Evolutionary conservation across 2,113 vertebrate species (phyloP).

Genomic region (Elephantulus edwardii): DNA sequence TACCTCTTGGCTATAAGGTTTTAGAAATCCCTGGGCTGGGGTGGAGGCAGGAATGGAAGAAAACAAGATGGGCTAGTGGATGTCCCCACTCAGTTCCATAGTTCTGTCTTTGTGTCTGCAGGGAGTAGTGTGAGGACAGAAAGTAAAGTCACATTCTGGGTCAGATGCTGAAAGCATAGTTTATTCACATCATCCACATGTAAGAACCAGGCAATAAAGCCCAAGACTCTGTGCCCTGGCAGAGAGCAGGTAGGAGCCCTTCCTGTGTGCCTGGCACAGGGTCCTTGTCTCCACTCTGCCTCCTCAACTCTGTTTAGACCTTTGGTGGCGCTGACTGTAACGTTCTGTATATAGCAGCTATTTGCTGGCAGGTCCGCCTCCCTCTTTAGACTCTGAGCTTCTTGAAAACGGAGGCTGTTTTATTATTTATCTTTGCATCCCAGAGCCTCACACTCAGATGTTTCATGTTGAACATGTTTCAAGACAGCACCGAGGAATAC

Average conservation of each 20-base stretch:
- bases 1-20: not conserved
- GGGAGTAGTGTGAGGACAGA: not conserved
- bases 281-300: not conserved
- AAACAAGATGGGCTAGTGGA: not conserved
- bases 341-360: rapidly evolving
- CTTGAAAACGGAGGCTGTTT: not conserved
- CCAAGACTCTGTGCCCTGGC: too few relatives aligned
- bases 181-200: not conserved
- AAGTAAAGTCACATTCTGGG: not conserved
- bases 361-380: not conserved
- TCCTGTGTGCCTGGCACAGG: not conserved
- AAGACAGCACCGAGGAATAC: not conserved
- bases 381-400: not conserved
- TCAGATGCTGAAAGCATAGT: not conserved
- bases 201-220: not conserved
- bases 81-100: not conserved
- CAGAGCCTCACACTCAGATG: not conserved
- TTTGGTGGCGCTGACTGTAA: rapidly evolving
- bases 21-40: not conserved
- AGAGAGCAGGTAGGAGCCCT: not conserved
- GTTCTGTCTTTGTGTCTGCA: not conserved
- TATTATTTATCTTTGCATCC: not conserved
- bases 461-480: not conserved
- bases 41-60: not conserved
- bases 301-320: rapidly evolving